These are phyloP conservation scores for Machimus atricapillus DNA, from an alignment of 2,888 invertebrate species.

Conservation along the genomic window DNA sequence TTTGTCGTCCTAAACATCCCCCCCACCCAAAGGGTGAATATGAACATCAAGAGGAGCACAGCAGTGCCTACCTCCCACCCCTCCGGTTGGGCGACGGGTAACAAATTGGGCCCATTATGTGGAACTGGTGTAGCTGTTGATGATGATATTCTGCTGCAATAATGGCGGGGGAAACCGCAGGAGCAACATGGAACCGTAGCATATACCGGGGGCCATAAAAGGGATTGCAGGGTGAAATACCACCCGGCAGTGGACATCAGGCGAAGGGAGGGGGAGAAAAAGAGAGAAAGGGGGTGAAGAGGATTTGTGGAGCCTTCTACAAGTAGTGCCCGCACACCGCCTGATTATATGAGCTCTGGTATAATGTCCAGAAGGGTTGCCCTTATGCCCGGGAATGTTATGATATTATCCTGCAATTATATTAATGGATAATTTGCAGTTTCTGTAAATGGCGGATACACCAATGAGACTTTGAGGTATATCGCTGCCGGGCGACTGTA, in stretches of 20 bases:
- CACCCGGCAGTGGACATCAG: not conserved
- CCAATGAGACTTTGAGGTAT: constrained; percentile 29
- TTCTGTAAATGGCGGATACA: constrained; percentile 22
- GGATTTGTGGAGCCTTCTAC: not conserved
- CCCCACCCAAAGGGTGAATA: not conserved
- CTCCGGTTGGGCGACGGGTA: not conserved
- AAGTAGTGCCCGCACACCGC: not conserved
- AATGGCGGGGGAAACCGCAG: constrained; percentile 25
- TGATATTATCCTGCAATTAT: constrained; percentile 43
- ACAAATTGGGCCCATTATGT: constrained; percentile 32
- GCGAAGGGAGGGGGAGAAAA: no score
- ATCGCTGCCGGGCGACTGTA: not conserved
- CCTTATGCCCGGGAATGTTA: constrained; percentile 29
- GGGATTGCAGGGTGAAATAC: not conserved
- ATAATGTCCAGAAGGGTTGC: constrained; percentile 33
- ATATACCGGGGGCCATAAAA: constrained; percentile 10
- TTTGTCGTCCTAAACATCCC: constrained; percentile 22
- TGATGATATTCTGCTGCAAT: constrained; percentile 35
- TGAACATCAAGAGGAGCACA: not conserved
- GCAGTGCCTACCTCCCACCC: not conserved
- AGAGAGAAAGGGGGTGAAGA: no score
- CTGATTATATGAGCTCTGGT: constrained; percentile 19
- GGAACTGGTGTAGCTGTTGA: constrained; percentile 31
- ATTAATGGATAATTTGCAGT: constrained; percentile 42
- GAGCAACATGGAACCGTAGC: not conserved